phyloP scores from a whole-genome alignment of 2,113 vertebrate genomes.

The Corapipo altera region DNA sequence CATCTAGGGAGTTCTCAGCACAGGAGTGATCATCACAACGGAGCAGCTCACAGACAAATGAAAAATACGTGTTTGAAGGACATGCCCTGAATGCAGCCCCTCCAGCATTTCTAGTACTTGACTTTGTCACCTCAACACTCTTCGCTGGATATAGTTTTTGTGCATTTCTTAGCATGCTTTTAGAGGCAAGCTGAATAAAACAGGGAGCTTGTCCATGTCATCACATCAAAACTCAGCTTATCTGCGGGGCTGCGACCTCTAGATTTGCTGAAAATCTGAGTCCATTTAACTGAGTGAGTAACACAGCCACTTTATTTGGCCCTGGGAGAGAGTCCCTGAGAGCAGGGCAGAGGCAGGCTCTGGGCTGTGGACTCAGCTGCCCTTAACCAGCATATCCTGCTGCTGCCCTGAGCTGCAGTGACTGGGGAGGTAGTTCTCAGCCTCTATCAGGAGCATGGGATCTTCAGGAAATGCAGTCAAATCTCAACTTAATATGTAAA shows the following conservation, averaged over 20 bases:
- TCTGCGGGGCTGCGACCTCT: neutral
- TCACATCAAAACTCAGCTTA: conserved; percentile 1
- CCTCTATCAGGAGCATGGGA: neutral
- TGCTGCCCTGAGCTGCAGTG: neutral
- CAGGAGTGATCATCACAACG: neutral
- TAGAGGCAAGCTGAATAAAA: conserved; percentile 34
- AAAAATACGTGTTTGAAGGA: neutral
- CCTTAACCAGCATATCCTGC: neutral
- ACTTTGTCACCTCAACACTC: neutral
- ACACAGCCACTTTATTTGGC: neutral
- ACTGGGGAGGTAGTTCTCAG: neutral
- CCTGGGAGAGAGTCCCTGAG: neutral
- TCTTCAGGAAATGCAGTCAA: neutral
- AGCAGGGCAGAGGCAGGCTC: neutral
- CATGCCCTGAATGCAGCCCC: neutral
- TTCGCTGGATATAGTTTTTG: neutral
- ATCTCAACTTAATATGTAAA: neutral
- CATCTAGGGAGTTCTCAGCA: neutral
- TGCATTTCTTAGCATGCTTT: conserved; percentile 2
- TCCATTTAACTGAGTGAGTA: neutral
- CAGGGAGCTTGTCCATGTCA: conserved; percentile 11
- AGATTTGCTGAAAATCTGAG: neutral
- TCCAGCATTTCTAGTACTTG: conserved; percentile 6
- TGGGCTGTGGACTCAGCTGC: neutral
- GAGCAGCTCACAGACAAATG: neutral